These are phyloP conservation scores for Labia minor DNA, from an alignment of 2,888 invertebrate species.

Conservation along the genomic window DNA sequence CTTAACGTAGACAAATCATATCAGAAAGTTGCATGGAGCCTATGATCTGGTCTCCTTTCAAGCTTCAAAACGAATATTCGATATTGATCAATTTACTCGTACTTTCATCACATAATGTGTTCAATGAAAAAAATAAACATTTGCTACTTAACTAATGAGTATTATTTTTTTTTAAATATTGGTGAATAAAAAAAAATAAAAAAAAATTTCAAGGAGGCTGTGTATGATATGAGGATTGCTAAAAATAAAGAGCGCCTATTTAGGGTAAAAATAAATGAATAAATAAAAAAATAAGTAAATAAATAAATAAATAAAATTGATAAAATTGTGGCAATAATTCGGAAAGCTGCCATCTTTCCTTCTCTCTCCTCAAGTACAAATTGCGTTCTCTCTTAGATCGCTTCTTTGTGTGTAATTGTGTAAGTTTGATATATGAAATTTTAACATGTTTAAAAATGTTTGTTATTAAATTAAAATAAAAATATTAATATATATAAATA, in stretches of 20 bases:
- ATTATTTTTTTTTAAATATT: slow-evolving; percentile 3
- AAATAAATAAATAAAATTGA: too few species aligned
- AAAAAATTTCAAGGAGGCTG: neutral
- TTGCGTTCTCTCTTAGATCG: slow-evolving; percentile 8
- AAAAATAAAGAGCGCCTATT: slow-evolving; percentile 5
- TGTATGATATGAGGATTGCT: slow-evolving; percentile 5
- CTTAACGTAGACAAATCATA: slow-evolving; percentile 22
- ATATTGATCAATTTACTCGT: slow-evolving; percentile 18
- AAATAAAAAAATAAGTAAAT: too few species aligned
- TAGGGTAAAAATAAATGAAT: neutral
- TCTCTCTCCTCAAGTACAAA: slow-evolving; percentile 13
- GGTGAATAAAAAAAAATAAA: neutral
- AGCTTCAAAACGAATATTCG: slow-evolving; percentile 16
- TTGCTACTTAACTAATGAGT: slow-evolving; percentile 13
- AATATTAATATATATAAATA: neutral
- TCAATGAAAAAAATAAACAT: slow-evolving; percentile 16
- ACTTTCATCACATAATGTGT: slow-evolving; percentile 20
- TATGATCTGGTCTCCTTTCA: neutral
- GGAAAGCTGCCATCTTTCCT: slow-evolving; percentile 13
- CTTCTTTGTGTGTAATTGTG: slow-evolving; percentile 13
- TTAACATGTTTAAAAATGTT: slow-evolving; percentile 5
- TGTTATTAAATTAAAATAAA: neutral
- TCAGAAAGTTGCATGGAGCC: slow-evolving; percentile 17
- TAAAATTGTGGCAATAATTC: slow-evolving; percentile 13
- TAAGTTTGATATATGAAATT: slow-evolving; percentile 13